These are phyloP conservation scores for Sinocyclocheilus rhinocerous DNA, from an alignment of 2,113 vertebrate genomes.

Conservation along the genomic window DNA sequence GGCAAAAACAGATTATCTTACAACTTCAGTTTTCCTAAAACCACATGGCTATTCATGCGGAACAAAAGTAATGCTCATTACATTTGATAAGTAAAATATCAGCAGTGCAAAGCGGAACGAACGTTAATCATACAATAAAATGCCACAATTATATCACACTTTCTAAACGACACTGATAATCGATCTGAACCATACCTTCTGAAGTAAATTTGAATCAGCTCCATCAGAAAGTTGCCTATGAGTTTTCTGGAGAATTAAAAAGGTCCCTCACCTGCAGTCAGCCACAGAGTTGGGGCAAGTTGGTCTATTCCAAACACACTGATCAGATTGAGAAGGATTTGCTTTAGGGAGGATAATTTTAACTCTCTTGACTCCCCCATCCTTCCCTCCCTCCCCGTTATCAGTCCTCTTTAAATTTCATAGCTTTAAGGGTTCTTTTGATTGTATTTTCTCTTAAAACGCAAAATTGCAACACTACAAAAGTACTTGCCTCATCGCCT, in stretches of 20 bases:
- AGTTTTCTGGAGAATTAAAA: neutral
- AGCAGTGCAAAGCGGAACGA: neutral
- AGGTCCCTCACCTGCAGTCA: conserved; percentile 42
- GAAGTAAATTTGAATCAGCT: neutral
- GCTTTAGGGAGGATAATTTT: conserved; percentile 55
- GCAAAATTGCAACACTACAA: neutral
- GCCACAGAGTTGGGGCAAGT: conserved; percentile 45
- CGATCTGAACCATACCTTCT: neutral
- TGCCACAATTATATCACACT: neutral
- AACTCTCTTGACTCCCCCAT: conserved; percentile 48
- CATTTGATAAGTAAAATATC: neutral
- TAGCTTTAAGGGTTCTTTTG: neutral
- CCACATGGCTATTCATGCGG: neutral
- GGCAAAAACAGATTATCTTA: neutral
- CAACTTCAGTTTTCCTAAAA: neutral
- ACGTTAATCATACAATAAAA: neutral
- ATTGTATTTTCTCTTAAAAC: neutral
- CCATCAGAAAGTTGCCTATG: neutral
- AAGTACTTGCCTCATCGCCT: neutral
- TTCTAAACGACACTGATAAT: neutral
- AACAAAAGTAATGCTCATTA: neutral
- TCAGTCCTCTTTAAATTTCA: neutral
- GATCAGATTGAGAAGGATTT: conserved; percentile 65
- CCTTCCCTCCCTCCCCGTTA: neutral
- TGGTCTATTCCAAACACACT: conserved; percentile 52